phyloP scores from a whole-genome alignment of 2,797 vertebrate genomes.

The Lophius americanus region DNA sequence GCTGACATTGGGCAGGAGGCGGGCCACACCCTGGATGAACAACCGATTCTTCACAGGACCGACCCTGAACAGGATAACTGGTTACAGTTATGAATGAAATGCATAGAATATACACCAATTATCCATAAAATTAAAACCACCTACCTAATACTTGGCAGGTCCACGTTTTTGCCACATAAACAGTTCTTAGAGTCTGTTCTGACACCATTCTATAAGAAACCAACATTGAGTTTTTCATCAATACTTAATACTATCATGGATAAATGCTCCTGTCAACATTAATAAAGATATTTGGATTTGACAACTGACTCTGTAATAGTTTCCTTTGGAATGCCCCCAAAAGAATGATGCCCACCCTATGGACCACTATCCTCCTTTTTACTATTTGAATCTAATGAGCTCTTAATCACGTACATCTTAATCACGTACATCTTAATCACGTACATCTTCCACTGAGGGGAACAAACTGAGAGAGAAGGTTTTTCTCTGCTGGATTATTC shows the following conservation, averaged over 20 bases:
- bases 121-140: too few species aligned
- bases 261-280: slow-evolving; percentile 58
- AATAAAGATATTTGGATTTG: slow-evolving; percentile 66
- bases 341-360: slow-evolving; percentile 52
- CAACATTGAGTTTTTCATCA: background rate
- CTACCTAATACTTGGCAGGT: too few species aligned
- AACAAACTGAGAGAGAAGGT: slow-evolving; percentile 48
- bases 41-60: too few species aligned
- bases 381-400: slow-evolving; percentile 67
- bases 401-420: slow-evolving; percentile 73
- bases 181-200: too few species aligned
- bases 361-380: slow-evolving; percentile 57
- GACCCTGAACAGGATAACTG: too few species aligned
- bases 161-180: too few species aligned
- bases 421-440: slow-evolving; percentile 74
- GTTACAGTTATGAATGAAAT: too few species aligned
- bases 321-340: slow-evolving; percentile 58
- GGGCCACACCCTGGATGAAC: too few species aligned
- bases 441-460: slow-evolving; percentile 62
- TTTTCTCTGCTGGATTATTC: slow-evolving; percentile 51
- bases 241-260: slow-evolving; percentile 11
- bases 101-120: too few species aligned
- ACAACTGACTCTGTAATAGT: slow-evolving; percentile 61
- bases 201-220: too few species aligned
- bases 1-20: too few species aligned